Evolutionary conservation across 2,888 invertebrate genomes (phyloP), one percentile per base, ranked within the genome.

Genomic region (Lacanobia oleracea): DNA sequence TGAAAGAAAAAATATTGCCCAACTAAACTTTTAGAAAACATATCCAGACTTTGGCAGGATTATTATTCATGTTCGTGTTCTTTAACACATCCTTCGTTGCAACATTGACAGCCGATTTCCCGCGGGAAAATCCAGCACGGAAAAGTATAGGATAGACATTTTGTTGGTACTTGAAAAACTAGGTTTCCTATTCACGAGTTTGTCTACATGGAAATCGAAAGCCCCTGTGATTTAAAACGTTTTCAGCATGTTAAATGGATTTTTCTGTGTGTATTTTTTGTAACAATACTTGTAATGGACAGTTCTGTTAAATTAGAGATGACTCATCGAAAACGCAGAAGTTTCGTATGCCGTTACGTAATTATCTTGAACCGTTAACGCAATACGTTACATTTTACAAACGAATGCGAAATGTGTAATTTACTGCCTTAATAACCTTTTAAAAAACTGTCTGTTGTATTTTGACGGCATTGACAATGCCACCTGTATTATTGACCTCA

Each of bases 291-390:
- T 60, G 43, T 74, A 81, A 83, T 70, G 68, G 77, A 76, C 77
- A 83, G 68, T 68, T 51, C 61, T 74, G 61, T 71, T 73, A 74
- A 85, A 84, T 85, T 80, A 79, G 53, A 61, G 14, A 62, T 85
- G 85, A 86, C 67, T 86, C 81, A 79, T 71, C 76, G 40, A 8
- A 71, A 79, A 67, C 65, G 66, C 64, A 63, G 72, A 45, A 72
- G 45, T 75, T 78, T 77, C 64, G 71, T 78, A 66, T 67, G 33
- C 76, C 66, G 84, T 81, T 86, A 77, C 74, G 70, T 76, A 79
- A 81, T 85, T 79, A 83, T 75, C 64, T 73, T 63, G 23, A 65
- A 75, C 75, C 75, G 78, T 79, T 81, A 84, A 61, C 62, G 59
- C 33, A 67, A 64, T 66, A 70, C 71, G 65, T 76, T 70, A 82